phyloP scores from a whole-genome alignment of 2,888 invertebrate species.

The Drosophila kambysellisi region DNA sequence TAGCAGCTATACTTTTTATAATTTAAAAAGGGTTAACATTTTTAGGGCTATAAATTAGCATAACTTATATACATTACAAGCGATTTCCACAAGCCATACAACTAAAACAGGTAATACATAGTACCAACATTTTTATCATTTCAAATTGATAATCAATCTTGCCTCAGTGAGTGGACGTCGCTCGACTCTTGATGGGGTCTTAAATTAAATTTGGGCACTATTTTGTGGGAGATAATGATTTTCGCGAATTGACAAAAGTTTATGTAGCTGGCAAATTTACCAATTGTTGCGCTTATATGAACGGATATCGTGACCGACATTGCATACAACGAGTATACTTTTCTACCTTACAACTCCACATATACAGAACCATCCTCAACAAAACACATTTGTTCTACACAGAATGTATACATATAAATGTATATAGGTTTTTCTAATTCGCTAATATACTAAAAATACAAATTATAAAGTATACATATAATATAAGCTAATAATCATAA shows the following conservation, averaged over 20 bases:
- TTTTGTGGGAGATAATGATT: background rate
- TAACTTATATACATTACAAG: background rate
- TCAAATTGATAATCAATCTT: background rate
- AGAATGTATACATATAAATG: background rate
- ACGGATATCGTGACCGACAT: too few species aligned
- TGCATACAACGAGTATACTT: too few species aligned
- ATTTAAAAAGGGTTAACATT: background rate
- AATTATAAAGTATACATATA: background rate
- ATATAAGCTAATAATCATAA: background rate
- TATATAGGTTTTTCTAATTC: background rate
- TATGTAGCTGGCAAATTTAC: background rate
- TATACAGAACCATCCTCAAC: background rate
- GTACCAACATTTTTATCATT: background rate
- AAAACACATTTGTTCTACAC: background rate
- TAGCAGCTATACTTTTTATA: background rate
- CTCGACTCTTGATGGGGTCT: background rate
- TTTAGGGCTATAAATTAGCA: background rate
- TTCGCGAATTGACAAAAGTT: background rate
- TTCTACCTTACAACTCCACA: too few species aligned
- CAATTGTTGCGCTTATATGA: too few species aligned
- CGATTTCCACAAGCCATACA: background rate
- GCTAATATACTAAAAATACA: background rate
- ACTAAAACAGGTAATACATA: background rate
- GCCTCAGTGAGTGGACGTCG: background rate
- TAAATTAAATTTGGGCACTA: background rate